These are phyloP conservation scores for Tokudaia muenninki DNA, from an alignment of 2,797 vertebrate species.

Conservation along the genomic window DNA sequence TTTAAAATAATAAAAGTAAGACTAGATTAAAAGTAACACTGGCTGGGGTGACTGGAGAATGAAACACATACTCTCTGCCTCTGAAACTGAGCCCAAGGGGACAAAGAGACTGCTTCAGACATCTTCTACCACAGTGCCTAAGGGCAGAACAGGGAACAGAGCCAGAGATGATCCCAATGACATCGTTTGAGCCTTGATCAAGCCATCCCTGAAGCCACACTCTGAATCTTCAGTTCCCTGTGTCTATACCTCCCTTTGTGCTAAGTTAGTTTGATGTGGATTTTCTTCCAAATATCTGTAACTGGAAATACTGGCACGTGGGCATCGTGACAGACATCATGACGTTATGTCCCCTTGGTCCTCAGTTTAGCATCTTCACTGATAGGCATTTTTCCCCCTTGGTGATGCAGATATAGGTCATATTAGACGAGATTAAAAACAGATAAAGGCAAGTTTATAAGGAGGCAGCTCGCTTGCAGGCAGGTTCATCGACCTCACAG, in stretches of 20 bases:
- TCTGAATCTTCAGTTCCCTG: not conserved
- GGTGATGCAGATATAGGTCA: not conserved
- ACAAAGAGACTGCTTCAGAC: not conserved
- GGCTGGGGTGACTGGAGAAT: not conserved
- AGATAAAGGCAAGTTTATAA: not conserved
- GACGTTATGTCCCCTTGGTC: not conserved
- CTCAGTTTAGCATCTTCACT: not conserved
- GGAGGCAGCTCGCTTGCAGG: not conserved
- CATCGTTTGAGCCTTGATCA: not conserved
- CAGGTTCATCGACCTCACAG: not conserved
- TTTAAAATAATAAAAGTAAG: not conserved
- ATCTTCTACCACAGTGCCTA: not conserved
- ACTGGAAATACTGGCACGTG: not conserved
- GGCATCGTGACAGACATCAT: not conserved
- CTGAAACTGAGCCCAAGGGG: not conserved
- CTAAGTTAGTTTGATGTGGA: not conserved
- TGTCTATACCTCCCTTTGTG: not conserved
- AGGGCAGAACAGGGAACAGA: not conserved
- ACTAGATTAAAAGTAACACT: not conserved
- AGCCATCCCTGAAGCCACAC: not conserved
- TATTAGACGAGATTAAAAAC: not conserved
- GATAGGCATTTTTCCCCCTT: not conserved
- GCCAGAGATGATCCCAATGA: not conserved
- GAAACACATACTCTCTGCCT: not conserved
- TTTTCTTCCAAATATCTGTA: conserved; percentile 8